These are phyloP conservation scores for Takifugu flavidus DNA, from an alignment of 2,113 vertebrate genomes.

Conservation along the genomic window DNA sequence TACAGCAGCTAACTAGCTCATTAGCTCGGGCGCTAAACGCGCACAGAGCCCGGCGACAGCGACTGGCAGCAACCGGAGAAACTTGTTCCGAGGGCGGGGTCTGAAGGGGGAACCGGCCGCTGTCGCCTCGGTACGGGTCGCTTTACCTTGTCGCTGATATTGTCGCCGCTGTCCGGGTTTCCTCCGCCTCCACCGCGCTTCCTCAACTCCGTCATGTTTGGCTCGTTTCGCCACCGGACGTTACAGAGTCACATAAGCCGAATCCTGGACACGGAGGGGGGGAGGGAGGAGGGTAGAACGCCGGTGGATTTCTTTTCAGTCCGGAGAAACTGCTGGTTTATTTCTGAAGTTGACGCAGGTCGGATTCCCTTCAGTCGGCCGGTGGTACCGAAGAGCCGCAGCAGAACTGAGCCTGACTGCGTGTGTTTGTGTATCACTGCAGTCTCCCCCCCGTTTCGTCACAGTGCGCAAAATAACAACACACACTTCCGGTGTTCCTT, in stretches of 20 bases:
- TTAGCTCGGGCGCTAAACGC: slow-evolving; percentile 6
- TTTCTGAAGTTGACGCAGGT: background rate
- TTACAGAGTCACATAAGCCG: slow-evolving; percentile 53
- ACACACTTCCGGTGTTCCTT: slow-evolving; percentile 5
- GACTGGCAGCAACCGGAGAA: slow-evolving; percentile 3
- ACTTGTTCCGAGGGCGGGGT: slow-evolving; percentile 22
- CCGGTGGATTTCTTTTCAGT: background rate
- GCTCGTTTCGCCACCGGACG: slow-evolving; percentile 39
- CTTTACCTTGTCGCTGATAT: slow-evolving; percentile 75
- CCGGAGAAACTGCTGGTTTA: background rate
- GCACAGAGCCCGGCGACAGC: slow-evolving; percentile 8
- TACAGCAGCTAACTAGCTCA: slow-evolving; percentile 41
- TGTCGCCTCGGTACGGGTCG: rapidly evolving
- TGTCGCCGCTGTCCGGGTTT: slow-evolving; percentile 67
- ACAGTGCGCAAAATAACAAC: rapidly evolving
- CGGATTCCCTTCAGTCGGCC: slow-evolving; percentile 6
- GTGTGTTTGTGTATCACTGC: slow-evolving; percentile 73
- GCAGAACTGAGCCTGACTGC: slow-evolving; percentile 23
- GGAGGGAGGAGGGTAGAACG: background rate
- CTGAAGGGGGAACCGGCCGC: rapidly evolving
- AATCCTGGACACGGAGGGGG: slow-evolving; percentile 3
- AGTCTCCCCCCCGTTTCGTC: slow-evolving; percentile 31
- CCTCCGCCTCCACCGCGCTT: slow-evolving; percentile 67
- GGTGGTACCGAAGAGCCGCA: background rate
- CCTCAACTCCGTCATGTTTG: slow-evolving; percentile 76